Percentiles rank a stretch among this genome's conserved stretches.
Conservation (phyloP, 2,888 invertebrate species). For the Plemyria rubiginata region DNA sequence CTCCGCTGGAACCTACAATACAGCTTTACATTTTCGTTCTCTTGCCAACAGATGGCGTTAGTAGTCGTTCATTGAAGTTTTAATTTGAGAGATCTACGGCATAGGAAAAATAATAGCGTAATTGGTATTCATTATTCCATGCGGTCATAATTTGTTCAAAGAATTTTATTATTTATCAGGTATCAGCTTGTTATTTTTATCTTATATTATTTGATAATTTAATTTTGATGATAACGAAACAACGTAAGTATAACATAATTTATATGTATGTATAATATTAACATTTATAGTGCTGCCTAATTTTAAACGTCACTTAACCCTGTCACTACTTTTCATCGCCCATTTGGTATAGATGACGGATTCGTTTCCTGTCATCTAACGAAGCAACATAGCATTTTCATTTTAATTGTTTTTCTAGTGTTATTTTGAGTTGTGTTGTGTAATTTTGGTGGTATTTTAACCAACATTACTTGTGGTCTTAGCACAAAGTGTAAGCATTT, state of each 20-base stretch:
- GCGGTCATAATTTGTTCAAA: slow-evolving; percentile 8
- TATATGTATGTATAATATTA: too few relatives aligned
- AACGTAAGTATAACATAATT: not conserved
- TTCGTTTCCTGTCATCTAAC: too few relatives aligned
- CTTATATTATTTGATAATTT: slow-evolving; percentile 1
- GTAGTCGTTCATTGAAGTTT: slow-evolving; percentile 28
- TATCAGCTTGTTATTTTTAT: slow-evolving; percentile 1
- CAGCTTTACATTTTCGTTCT: not conserved
- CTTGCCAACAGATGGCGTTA: slow-evolving; percentile 51
- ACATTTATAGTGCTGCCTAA: too few relatives aligned
- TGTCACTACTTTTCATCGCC: too few relatives aligned
- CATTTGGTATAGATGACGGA: too few relatives aligned
- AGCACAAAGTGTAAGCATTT: too few relatives aligned
- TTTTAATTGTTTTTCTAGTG: too few relatives aligned
- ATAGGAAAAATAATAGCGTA: slow-evolving; percentile 6
- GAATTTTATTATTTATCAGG: slow-evolving; percentile 8
- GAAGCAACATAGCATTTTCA: too few relatives aligned
- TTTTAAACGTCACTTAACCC: too few relatives aligned
- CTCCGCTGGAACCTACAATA: not conserved
- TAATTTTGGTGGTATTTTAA: too few relatives aligned
- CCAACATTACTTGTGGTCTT: too few relatives aligned
- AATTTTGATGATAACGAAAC: not conserved
- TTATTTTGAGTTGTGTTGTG: too few relatives aligned
- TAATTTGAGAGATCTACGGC: not conserved
- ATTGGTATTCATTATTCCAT: slow-evolving; percentile 13